Percentiles rank a stretch among this genome's conserved stretches.
These are phyloP conservation scores for Xenotilapia leptura DNA, from an alignment of 2,113 vertebrate genomes.

Conservation along the genomic window DNA sequence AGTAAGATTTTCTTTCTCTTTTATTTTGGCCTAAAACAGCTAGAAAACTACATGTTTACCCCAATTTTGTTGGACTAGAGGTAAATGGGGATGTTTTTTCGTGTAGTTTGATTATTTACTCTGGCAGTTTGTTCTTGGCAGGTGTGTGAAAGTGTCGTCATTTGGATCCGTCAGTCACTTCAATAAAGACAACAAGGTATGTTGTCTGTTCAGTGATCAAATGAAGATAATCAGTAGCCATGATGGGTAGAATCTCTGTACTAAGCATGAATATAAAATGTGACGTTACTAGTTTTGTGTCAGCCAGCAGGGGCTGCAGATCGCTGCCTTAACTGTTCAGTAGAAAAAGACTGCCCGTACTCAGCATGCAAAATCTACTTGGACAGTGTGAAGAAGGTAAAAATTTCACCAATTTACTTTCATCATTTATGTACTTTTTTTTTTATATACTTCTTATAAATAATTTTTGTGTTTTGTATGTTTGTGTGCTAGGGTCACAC, in stretches of 20 bases:
- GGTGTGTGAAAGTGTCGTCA: slow-evolving; percentile 80
- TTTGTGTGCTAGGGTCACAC: slow-evolving; percentile 58
- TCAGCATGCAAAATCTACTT: slow-evolving; percentile 80
- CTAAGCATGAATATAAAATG: not conserved
- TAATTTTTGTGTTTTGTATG: not conserved
- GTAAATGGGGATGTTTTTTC: not conserved
- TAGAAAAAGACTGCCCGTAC: slow-evolving; percentile 73
- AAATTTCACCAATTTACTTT: not conserved
- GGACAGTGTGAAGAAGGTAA: slow-evolving; percentile 67
- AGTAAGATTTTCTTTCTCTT: not conserved
- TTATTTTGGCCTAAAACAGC: not conserved
- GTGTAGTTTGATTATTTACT: not conserved
- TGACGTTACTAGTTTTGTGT: not conserved
- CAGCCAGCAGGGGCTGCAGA: slow-evolving; percentile 72
- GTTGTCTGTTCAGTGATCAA: not conserved
- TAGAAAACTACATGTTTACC: not conserved
- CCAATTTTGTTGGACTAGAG: not conserved
- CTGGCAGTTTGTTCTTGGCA: slow-evolving; percentile 30
- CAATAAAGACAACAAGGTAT: slow-evolving; percentile 72
- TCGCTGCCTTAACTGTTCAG: slow-evolving; percentile 73
- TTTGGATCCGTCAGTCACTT: slow-evolving; percentile 81
- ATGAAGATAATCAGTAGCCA: not conserved
- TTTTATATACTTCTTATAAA: too few relatives aligned
- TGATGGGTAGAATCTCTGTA: not conserved
- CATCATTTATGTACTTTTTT: not conserved